Base-by-base conservation (phyloP, 1,140 invertebrate genomes). In the Drosophila bocqueti region DNA sequence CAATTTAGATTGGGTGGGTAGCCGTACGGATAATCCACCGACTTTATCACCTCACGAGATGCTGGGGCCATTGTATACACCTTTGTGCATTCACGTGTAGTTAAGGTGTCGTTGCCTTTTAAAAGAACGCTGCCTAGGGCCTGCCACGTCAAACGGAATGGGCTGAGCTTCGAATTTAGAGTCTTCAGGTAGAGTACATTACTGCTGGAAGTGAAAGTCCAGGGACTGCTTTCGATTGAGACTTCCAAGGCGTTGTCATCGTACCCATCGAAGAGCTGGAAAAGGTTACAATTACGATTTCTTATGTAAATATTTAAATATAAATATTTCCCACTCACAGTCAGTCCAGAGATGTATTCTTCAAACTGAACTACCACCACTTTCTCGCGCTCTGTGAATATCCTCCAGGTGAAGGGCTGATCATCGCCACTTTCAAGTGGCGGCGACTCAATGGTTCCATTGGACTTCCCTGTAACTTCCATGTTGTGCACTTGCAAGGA, bases 11-110 rank as follows among this genome's bases (percentile, higher is more conserved):
- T 95, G 21, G 93, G 69, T 2, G 79, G 93, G 92, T 98, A 98
- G 15, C 94, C 94, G n/a, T 93, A 18, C 0, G 98, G 97, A 93
- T 95, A 98, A 45, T 96, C 96, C 0, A 97, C 97, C 45, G 96
- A 97, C 1, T 77, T 93, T 16, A 98, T 82, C 2, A 61, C 71
- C 21, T 93, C 76, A 2, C 62, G 80, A 3, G 40, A 49, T 4
- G 29, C 26, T 18, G 10, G 5, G 0, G 18, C 4, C 9, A 92
- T 0, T 0, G 57, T 31, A 3, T 66, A 46, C 3, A 64, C 47
- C 21, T 66, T 50, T 10, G 59, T 60, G 55, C 92, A 92, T 7
- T 63, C 58, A 1, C 9, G 49, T 6, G 34, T 60, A 6, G 50
- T 59, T 4, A 67, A 15, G 13, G 73, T 57, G 2, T 34, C 13